These are phyloP conservation scores for Glossophaga mutica DNA, from an alignment of 2,797 vertebrate genomes.

Conservation along the genomic window DNA sequence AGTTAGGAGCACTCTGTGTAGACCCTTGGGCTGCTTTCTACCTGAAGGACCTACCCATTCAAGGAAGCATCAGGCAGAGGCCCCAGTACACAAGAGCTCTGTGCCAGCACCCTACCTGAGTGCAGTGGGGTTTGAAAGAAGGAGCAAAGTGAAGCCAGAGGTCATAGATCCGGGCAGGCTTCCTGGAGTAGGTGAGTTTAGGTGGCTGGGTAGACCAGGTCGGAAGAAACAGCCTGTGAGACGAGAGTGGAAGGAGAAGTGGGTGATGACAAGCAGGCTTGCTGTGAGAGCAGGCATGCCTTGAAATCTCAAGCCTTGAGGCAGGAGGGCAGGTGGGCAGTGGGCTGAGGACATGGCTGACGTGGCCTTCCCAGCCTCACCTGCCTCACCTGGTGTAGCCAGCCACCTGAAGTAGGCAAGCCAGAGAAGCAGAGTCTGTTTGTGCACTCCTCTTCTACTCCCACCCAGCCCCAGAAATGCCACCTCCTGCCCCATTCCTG, in stretches of 20 bases:
- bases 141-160: neutral
- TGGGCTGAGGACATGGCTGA: neutral
- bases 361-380: neutral
- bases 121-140: neutral
- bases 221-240: neutral
- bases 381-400: neutral
- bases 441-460: neutral
- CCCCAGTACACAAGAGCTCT: neutral
- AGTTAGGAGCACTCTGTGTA: neutral
- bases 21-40: neutral
- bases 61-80: neutral
- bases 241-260: neutral
- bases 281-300: neutral
- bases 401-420: neutral
- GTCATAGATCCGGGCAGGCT: conserved; percentile 7
- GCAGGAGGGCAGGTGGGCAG: neutral
- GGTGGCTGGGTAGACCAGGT: neutral
- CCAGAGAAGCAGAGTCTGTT: neutral
- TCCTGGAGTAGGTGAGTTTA: conserved; percentile 9
- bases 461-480: neutral
- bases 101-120: neutral
- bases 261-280: neutral
- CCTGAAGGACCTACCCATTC: neutral
- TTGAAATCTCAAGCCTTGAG: neutral
- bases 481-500: neutral